Base-by-base conservation (phyloP, 2,113 vertebrate genomes). In the Cheirogaleus medius region DNA sequence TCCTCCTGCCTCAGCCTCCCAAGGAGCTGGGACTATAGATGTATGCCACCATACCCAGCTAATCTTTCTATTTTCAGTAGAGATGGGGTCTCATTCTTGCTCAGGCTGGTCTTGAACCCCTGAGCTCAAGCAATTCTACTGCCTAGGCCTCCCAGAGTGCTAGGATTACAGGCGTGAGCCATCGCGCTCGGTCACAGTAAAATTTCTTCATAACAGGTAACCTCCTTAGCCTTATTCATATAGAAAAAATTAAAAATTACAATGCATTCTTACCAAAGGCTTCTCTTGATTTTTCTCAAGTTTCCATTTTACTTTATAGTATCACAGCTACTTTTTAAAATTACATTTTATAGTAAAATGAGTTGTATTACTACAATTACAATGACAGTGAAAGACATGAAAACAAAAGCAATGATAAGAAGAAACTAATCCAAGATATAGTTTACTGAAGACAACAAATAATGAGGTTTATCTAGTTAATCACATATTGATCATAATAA, bases 241-340 rank as follows among this genome's bases (percentile, higher is more conserved):
- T 60, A 56, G 68, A 87, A 84, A 78, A 83, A 42, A 54, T 82
- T 44, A 88, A 91, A 85, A 87, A 97, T 10, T 39, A 82, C 15
- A 76, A 5, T 91, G 21, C 37, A 90, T 92, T 90, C 87, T 90
- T 85, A 66, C 15, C 82, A 91, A 96, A 96, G 23, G 10, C 17
- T 69, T 87, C 60, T 86, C 54, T 42, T 78, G 18, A 76, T 93
- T 87, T 85, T 97, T 95, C 90, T 87, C 29, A 42, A 37, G 18
- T 78, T 91, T 96, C 27, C n/a, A 87, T 86, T 94, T 90, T 93
- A 76, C 37, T 91, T 94, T 93, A 87, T 91, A 94, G 34, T 49
- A 92, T 52, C 54, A 5, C 49, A 14, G 42, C 21, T 90, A 77
- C 54, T 78, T 96, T 49, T 54, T 78, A 82, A 88, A 88, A 74